Base-by-base conservation (phyloP, 2,797 vertebrate species). In the Urosaurus nigricauda region DNA sequence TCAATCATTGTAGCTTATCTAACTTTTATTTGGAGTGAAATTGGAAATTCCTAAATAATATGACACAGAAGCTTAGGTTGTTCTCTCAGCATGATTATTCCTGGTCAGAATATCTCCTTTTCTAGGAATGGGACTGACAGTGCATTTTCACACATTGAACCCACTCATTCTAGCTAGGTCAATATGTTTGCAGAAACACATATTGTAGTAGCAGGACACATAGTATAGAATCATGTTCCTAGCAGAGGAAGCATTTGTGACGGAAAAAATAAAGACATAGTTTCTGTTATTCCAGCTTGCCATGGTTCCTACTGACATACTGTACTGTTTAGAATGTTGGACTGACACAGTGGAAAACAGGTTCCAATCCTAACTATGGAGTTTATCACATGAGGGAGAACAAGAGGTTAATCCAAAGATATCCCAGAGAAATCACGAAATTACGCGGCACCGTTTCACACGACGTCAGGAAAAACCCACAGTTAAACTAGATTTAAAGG, bases 1-100 rank as follows among this genome's bases (percentile, higher is more conserved):
- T 93, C 93, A 94, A 35, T 96, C 91, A 90, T 1, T 60, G 70
- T 60, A 91, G 51, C 83, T 95, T 93, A 88, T 92, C 85, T 87
- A 87, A 40, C 16, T 87, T 89, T 90, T 85, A 87, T 9, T 93
- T 9, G 91, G 91, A 3, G 74, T 87, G 79, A 93, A 95, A 94
- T 88, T 87, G 85, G 87, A 92, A 94, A 90, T 90, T 90, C 24
- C 78, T 79, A 82, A 89, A 78, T 79, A 90, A 92, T 3, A 32
- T 77, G 84, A 73, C 78, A 58, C 47, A 85, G 11, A 32, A 79
- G n/a, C 43, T 80, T 13, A 2, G 82, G 40, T 78, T 19, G 87
- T 87, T 90, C 74, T 89, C 79, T 95, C 51, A 68, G 53, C 84
- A 47, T 63, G 83, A 47, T 35, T 65, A 47, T 58, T 0, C 0